Evolutionary conservation across 2,113 vertebrate species (phyloP).

Genomic region (Heterochromis multidens): DNA sequence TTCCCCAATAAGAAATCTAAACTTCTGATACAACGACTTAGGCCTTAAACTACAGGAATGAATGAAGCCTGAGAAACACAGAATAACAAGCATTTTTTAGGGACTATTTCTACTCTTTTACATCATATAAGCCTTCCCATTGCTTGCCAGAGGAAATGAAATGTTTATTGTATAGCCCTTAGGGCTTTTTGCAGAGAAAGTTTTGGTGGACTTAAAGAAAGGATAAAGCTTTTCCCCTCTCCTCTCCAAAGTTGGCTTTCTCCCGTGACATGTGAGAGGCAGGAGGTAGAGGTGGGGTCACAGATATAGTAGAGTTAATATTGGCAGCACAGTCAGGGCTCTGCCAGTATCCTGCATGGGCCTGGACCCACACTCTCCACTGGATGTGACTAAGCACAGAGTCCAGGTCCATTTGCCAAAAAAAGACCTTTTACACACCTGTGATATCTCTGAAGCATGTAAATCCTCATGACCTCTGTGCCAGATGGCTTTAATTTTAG

Average conservation of each 20-base stretch:
- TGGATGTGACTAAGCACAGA: not conserved
- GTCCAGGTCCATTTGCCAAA: not conserved
- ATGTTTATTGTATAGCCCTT: conserved; percentile 74
- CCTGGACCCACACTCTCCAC: not conserved
- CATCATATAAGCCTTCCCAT: conserved; percentile 69
- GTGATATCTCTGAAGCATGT: not conserved
- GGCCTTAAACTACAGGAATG: conserved; percentile 9
- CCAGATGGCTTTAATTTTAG: not conserved
- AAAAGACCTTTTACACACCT: not conserved
- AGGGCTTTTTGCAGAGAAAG: conserved; percentile 44
- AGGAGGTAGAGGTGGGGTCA: conserved; percentile 47
- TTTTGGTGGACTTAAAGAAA: conserved; percentile 58
- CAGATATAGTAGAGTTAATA: conserved; percentile 9
- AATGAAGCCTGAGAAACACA: conserved; percentile 17
- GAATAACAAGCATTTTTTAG: conserved; percentile 55
- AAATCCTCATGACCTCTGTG: not conserved
- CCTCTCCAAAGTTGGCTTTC: conserved; percentile 46
- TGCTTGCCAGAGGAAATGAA: conserved; percentile 78
- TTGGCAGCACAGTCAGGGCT: not conserved
- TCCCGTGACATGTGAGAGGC: conserved; percentile 40
- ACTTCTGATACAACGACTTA: not conserved
- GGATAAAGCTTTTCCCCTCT: conserved; percentile 51
- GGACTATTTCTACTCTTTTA: conserved; percentile 57
- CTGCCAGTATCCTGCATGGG: not conserved
- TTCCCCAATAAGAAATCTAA: conserved; percentile 8